Evolutionary conservation across 2,888 invertebrate species (phyloP), one percentile per base, ranked within the genome.

Genomic region (Drosophila meridionalis): DNA sequence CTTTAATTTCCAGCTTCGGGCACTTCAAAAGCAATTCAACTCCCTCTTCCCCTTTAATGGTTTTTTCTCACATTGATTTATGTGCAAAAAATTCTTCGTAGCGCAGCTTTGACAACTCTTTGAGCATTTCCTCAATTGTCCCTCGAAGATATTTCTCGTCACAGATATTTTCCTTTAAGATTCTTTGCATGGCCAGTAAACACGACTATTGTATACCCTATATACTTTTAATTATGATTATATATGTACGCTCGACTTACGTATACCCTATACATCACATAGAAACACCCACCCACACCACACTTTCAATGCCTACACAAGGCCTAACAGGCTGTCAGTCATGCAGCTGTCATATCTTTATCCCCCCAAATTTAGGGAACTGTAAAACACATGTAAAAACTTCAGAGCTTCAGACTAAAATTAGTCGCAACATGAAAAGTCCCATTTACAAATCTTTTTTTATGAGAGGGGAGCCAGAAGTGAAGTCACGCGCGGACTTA

Each of bases 401-500:
- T 60, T 47, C 40, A 68, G 69, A 68, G 57, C 20, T 57, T 68
- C 12, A 1, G 61, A 72, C 69, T 69, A 69, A 69, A 69, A 61
- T 69, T 69, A 69, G 69, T 69, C 34, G 38, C 71, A 14, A 60
- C 71, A 59, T 52, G 42, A 34, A 71, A 59, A 40, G 6, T 11
- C 11, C 36, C 26, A 11, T 69, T 69, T 12, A 34, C n/a, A 55
- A 7, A 36, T 28, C 38, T 40, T 55, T 9, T 34, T 28, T n/a
- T n/a, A 48, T 36, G 32, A 28, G 43, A 58, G 48, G 74, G 57
- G 50, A 9, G 28, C 34, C 1, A 12, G 34, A 52, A 52, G 20
- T 11, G 6, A 50, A 63, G 80, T 42, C 80, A 80, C 77, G 81
- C 64, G 72, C 43, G 40, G 58, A 76, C 81, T 65, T 62, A 64